phyloP scores from a whole-genome alignment of 2,113 vertebrate genomes.

The Catharus fuscescens region DNA sequence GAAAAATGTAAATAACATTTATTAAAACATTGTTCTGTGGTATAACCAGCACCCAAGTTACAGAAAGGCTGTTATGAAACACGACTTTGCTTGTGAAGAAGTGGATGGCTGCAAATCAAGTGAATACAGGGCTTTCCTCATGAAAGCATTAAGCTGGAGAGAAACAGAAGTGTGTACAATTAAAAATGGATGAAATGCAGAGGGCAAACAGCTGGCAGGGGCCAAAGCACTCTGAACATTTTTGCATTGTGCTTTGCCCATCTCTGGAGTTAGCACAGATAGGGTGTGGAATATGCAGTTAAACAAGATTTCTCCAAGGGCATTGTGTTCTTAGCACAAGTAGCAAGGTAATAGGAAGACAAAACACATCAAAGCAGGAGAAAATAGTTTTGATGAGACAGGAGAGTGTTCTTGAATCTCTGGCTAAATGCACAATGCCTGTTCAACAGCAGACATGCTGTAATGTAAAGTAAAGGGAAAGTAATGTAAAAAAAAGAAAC shows the following conservation, averaged over 20 bases:
- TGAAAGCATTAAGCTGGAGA: not conserved
- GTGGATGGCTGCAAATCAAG: not conserved
- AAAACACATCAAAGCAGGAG: not conserved
- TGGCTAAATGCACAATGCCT: not conserved
- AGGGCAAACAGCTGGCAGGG: not conserved
- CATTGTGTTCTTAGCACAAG: not conserved
- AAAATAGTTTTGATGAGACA: not conserved
- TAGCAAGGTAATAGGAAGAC: not conserved
- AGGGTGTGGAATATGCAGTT: not conserved
- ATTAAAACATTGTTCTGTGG: conserved; percentile 45
- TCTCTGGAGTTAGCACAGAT: not conserved
- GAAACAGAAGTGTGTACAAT: not conserved
- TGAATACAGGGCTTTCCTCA: not conserved
- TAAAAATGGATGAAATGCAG: not conserved
- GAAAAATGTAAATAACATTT: conserved; percentile 41
- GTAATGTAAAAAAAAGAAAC: not conserved
- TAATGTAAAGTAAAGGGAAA: not conserved
- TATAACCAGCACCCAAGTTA: conserved; percentile 1
- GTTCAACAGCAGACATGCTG: not conserved
- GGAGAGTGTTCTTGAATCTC: not conserved
- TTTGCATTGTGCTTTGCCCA: not conserved
- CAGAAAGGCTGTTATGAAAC: conserved; percentile 31
- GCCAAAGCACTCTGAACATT: not conserved
- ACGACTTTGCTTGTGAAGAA: not conserved
- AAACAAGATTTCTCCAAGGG: not conserved